Evolutionary conservation across 1,140 invertebrate genomes (phyloP).

Genomic region (Rhynchophorus ferrugineus): DNA sequence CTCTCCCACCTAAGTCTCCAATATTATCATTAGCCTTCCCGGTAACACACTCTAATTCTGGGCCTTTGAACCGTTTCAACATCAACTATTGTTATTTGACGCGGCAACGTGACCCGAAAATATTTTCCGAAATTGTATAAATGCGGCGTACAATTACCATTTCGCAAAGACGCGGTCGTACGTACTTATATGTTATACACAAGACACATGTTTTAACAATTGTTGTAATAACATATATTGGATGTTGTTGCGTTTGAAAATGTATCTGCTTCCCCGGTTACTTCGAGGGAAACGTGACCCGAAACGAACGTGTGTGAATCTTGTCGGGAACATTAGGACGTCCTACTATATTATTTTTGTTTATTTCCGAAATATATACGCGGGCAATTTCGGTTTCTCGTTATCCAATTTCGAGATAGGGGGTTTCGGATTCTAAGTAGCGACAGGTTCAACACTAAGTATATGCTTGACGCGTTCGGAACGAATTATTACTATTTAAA

Average conservation of each 20-base stretch:
- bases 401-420: no score
- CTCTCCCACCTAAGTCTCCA: neutral
- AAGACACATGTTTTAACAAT: constrained; percentile 4
- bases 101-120: constrained; percentile 7
- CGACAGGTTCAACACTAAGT: no score
- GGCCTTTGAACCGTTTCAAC: constrained; percentile 9
- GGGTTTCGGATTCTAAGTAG: no score
- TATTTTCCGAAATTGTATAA: constrained; percentile 10
- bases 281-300: constrained; percentile 6
- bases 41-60: constrained; percentile 9
- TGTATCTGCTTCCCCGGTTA: neutral
- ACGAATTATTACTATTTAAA: no score
- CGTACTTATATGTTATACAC: constrained; percentile 2
- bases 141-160: constrained; percentile 1
- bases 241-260: constrained; percentile 6
- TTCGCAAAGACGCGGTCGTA: neutral
- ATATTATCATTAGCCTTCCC: constrained; percentile 9
- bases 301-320: neutral
- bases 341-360: no score
- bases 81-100: constrained; percentile 9
- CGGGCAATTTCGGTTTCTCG: no score
- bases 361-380: no score
- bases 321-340: neutral
- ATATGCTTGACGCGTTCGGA: no score
- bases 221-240: constrained; percentile 3